Base-by-base conservation (phyloP, 2,797 vertebrate genomes). In the Siniperca undulata region DNA sequence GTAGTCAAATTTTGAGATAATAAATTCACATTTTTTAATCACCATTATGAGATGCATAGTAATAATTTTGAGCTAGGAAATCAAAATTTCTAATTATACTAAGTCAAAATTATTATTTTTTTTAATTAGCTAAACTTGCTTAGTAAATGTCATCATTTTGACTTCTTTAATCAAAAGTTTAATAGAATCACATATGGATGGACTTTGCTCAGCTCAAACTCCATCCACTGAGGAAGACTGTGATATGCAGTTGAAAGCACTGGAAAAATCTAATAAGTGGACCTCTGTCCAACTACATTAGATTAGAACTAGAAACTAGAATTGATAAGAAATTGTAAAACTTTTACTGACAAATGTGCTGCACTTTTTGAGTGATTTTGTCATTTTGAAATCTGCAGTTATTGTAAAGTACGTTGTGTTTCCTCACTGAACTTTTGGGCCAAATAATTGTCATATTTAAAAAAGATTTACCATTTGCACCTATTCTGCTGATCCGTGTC, bases 401-500 rank as follows among this genome's bases (percentile, higher is more conserved):
- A 20, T 34, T 65, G 12, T 7, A n/a, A 52, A 59, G 16, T 48
- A 38, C 4, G 1, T 11, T 36, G 8, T 68, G 24, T 34, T 19
- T 72, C 11, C 4, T 66, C 40, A 4, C 3, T n/a, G 27, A 38
- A 22, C 50, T 30, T 69, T 68, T 74, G 16, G 36, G 14, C 34
- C 38, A 58, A n/a, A 58, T 30, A 34, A 34, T 4, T 36, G 5
- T 70, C 12, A 48, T 46, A 42, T 69, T 81, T 61, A 12, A 61
- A 52, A 52, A 17, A 40, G 55, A 66, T 56, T 80, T 13, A 62
- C 1, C 59, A 44, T 22, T 42, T 24, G 19, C 24, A 69, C 27
- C 27, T 70, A 9, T 61, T 66, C 42, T 78, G 27, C 60, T 66
- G 52, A 30, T 65, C 24, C 46, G 69, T 59, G 60, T 56, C 36